Evolutionary conservation across 2,797 vertebrate species (phyloP).

Genomic region (Cyprinella venusta): DNA sequence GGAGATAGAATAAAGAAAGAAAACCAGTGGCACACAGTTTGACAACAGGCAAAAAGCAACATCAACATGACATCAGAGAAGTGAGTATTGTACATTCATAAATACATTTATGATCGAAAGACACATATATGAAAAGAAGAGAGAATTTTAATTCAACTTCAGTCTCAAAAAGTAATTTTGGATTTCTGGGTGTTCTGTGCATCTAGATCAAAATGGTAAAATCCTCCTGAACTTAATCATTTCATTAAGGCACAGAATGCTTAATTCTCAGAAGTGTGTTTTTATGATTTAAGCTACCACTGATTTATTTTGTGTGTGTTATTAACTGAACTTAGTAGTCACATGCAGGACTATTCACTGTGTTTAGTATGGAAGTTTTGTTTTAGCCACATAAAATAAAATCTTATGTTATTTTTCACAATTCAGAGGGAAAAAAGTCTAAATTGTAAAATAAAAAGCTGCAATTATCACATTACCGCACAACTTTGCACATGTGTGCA

Average conservation of each 20-base stretch:
- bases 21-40: neutral
- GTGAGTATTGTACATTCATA: slow-evolving; percentile 16
- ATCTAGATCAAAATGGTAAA: neutral
- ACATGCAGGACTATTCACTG: neutral
- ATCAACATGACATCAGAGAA: slow-evolving; percentile 20
- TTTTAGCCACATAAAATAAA: neutral
- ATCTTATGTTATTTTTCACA: neutral
- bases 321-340: neutral
- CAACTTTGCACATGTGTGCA: too few species aligned
- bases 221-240: neutral
- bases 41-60: neutral
- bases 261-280: neutral
- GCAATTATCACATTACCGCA: neutral
- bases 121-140: neutral
- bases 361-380: neutral
- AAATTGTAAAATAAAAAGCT: neutral
- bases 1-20: neutral
- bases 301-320: neutral
- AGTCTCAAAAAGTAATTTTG: neutral
- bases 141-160: neutral
- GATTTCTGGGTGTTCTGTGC: neutral
- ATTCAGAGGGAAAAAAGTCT: too few species aligned
- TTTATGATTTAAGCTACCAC: neutral
- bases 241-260: neutral
- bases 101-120: neutral